phyloP scores from a whole-genome alignment of 1,140 invertebrate genomes.

The Pseudomyrmex dendroicus region DNA sequence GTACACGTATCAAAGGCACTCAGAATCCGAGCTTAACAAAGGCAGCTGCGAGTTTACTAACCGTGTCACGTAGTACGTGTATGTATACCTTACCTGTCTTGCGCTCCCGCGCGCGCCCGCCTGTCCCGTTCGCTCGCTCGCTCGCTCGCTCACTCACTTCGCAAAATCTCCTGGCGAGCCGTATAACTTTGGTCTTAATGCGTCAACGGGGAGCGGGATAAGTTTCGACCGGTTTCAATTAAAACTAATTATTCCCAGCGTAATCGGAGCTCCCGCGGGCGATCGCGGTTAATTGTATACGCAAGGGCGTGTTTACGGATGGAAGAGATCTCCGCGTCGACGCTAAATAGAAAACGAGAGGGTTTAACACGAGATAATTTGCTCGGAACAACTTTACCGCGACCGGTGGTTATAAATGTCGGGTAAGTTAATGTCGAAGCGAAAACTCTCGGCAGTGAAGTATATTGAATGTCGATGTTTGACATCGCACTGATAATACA shows the following conservation, averaged over 20 bases:
- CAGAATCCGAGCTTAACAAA: slow-evolving; percentile 86
- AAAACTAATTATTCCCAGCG: slow-evolving; percentile 80
- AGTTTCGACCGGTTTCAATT: slow-evolving; percentile 78
- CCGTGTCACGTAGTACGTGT: slow-evolving; percentile 85
- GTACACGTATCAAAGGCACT: slow-evolving; percentile 86
- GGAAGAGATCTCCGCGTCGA: not conserved
- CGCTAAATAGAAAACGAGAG: slow-evolving; percentile 33
- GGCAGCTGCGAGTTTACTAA: slow-evolving; percentile 84
- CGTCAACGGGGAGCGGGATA: slow-evolving; percentile 78
- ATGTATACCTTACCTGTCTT: slow-evolving; percentile 78
- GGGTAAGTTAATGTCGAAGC: too few relatives aligned
- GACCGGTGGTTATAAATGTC: not conserved
- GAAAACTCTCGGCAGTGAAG: too few relatives aligned
- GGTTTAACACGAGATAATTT: slow-evolving; percentile 2
- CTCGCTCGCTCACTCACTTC: slow-evolving; percentile 81
- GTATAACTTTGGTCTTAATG: slow-evolving; percentile 82
- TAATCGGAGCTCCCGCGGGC: slow-evolving; percentile 63
- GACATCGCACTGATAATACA: not conserved
- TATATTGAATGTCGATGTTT: too few relatives aligned
- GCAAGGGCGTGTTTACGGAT: slow-evolving; percentile 45
- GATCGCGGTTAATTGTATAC: slow-evolving; percentile 71
- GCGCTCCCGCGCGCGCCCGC: too few relatives aligned
- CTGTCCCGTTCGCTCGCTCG: slow-evolving; percentile 71
- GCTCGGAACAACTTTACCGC: not conserved
- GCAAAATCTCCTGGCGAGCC: slow-evolving; percentile 77